These are phyloP conservation scores for Holocentrus rufus DNA, from an alignment of 2,797 vertebrate species.

Conservation along the genomic window DNA sequence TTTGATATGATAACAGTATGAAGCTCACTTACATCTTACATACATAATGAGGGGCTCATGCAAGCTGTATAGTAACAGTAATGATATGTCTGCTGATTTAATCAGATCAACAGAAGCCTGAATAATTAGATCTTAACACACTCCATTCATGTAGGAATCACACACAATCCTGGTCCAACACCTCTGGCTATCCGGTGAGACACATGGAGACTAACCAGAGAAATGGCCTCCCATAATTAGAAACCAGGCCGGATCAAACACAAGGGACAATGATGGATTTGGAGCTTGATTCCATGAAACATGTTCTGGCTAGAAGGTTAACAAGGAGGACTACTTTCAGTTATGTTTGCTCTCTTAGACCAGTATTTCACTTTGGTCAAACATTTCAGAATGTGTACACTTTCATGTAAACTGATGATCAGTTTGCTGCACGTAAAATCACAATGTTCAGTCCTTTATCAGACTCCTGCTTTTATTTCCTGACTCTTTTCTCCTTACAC, in stretches of 20 bases:
- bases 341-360: background rate
- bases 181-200: background rate
- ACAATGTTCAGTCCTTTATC: background rate
- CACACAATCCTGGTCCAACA: background rate
- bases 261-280: background rate
- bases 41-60: too few species aligned
- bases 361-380: background rate
- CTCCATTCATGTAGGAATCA: background rate
- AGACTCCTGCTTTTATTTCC: background rate
- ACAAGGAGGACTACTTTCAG: background rate
- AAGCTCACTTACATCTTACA: too few species aligned
- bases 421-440: background rate
- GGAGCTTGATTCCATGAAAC: background rate
- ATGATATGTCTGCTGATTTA: too few species aligned
- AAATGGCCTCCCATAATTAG: background rate
- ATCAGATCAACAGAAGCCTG: constrained; percentile 24
- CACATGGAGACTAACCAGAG: background rate
- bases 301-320: background rate
- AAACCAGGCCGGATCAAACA: background rate
- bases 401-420: background rate
- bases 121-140: background rate
- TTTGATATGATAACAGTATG: too few species aligned
- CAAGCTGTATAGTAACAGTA: too few species aligned
- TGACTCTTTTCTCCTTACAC: too few species aligned
- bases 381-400: background rate